Evolutionary conservation across 2,797 vertebrate species (phyloP).

Genomic region (Heteromormyrus szaboi): DNA sequence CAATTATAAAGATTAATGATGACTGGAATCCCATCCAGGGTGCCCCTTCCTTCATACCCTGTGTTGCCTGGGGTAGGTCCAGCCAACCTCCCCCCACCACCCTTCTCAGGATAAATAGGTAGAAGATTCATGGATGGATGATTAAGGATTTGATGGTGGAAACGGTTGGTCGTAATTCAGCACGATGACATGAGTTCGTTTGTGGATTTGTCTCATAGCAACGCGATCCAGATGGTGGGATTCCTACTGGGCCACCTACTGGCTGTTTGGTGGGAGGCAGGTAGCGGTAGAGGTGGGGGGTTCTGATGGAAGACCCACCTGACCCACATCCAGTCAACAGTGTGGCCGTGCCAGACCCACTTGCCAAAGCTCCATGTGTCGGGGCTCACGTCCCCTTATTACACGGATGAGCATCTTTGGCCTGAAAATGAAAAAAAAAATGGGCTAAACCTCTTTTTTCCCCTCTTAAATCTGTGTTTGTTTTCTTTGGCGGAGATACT

Average conservation of each 20-base stretch:
- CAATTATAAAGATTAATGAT: background rate
- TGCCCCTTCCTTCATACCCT: background rate
- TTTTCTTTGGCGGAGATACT: conserved; percentile 24
- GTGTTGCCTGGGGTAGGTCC: background rate
- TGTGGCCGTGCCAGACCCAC: background rate
- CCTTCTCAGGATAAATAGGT: background rate
- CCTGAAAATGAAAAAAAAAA: conserved; percentile 9
- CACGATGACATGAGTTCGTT: background rate
- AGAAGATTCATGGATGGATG: background rate
- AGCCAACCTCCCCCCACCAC: background rate
- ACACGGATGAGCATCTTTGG: background rate
- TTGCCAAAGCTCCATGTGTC: background rate
- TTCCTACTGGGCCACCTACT: background rate
- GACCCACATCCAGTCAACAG: background rate
- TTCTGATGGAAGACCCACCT: background rate
- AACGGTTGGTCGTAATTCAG: background rate
- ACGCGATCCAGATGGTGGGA: background rate
- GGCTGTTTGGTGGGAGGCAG: background rate
- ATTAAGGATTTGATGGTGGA: background rate
- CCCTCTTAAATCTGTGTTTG: conserved; percentile 21
- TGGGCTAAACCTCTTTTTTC: conserved; percentile 12
- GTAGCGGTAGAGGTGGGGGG: background rate
- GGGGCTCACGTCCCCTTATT: background rate
- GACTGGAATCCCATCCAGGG: background rate
- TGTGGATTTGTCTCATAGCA: background rate